phyloP scores from a whole-genome alignment of 2,888 invertebrate genomes.

The Cephalotes varians region DNA sequence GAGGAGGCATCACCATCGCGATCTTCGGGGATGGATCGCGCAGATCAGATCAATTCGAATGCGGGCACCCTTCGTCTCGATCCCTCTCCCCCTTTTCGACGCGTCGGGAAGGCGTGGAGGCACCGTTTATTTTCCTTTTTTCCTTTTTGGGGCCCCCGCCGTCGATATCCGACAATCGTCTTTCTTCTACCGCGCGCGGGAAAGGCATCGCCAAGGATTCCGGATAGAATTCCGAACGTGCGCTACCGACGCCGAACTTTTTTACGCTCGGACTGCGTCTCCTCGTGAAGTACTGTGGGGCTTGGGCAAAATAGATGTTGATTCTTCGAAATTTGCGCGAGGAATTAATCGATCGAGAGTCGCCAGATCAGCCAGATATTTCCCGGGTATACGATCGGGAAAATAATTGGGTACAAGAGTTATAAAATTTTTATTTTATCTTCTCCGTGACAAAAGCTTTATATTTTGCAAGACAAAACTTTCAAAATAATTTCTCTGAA shows the following conservation, averaged over 20 bases:
- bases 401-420: too few species aligned
- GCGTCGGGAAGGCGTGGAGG: conserved; percentile 47
- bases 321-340: conserved; percentile 16
- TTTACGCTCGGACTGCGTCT: not conserved
- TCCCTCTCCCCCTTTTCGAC: conserved; percentile 4
- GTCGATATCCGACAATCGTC: conserved; percentile 63
- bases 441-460: too few species aligned
- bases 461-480: too few species aligned
- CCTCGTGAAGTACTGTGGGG: not conserved
- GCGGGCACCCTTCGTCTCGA: conserved; percentile 34
- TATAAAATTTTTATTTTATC: not conserved
- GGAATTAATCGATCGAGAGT: not conserved
- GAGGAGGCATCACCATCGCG: conserved; percentile 40
- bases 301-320: conserved; percentile 30
- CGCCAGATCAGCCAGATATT: not conserved
- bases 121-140: conserved; percentile 56
- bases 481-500: not conserved
- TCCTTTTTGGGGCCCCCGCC: not conserved
- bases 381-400: not conserved
- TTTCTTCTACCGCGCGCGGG: conserved; percentile 57
- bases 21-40: conserved; percentile 57
- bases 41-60: conserved; percentile 55
- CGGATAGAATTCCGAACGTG: conserved; percentile 53
- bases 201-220: conserved; percentile 53
- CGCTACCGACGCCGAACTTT: conserved; percentile 24